phyloP scores from a whole-genome alignment of 2,797 vertebrate genomes.

The Falco berigora region DNA sequence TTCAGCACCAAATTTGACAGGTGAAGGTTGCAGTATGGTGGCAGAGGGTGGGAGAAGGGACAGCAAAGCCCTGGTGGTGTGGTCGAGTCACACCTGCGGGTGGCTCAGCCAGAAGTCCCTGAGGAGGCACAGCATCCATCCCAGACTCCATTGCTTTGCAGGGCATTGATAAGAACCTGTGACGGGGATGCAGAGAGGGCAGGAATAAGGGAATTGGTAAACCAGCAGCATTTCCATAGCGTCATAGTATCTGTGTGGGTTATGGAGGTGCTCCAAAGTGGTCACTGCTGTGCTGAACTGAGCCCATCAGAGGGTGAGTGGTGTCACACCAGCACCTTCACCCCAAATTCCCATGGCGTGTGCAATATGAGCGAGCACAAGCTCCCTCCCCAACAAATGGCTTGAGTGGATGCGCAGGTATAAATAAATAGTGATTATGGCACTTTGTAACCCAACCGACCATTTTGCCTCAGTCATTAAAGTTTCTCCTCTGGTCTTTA shows the following conservation, averaged over 20 bases:
- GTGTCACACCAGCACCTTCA: neutral
- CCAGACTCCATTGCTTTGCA: neutral
- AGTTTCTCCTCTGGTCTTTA: neutral
- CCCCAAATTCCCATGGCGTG: neutral
- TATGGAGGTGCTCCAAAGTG: neutral
- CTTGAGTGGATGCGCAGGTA: neutral
- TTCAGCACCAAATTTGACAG: neutral
- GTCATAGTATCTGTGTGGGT: fast-evolving
- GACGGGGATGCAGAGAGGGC: neutral
- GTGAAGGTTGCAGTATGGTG: fast-evolving
- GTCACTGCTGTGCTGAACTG: neutral
- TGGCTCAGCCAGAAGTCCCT: neutral
- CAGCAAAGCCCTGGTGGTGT: neutral
- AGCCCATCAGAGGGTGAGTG: neutral
- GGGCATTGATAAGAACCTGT: too few relatives aligned
- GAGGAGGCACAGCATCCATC: neutral
- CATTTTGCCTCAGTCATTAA: neutral
- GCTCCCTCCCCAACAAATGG: neutral
- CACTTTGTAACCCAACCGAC: neutral
- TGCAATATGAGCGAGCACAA: fast-evolving
- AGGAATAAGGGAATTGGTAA: neutral
- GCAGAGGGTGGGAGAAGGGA: neutral
- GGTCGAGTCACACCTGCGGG: neutral
- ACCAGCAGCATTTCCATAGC: too few relatives aligned
- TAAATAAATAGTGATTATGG: neutral